These are phyloP conservation scores for Ennomos erosarius DNA, from an alignment of 2,888 invertebrate species.

Conservation along the genomic window DNA sequence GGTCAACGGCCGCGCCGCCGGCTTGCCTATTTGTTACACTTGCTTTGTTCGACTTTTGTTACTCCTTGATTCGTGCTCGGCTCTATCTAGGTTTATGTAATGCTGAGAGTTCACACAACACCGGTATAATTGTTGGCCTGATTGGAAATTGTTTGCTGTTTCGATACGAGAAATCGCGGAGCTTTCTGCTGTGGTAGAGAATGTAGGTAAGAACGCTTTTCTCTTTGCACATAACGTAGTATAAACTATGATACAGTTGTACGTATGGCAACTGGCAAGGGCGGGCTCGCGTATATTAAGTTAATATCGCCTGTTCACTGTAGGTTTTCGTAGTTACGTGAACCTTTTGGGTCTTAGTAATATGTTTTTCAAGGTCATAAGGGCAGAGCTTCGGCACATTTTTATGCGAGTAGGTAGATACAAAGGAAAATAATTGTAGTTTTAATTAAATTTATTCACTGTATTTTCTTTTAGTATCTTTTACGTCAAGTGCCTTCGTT, in stretches of 20 bases:
- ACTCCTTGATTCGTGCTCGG: conserved; percentile 56
- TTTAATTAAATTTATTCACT: background rate
- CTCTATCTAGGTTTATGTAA: conserved; percentile 53
- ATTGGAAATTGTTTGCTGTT: conserved; percentile 23
- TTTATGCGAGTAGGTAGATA: conserved; percentile 5
- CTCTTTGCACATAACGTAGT: conserved; percentile 5
- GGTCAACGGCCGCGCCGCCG: conserved; percentile 64
- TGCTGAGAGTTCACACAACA: conserved; percentile 27
- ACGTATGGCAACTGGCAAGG: too few relatives aligned
- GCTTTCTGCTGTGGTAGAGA: background rate
- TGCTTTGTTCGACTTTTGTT: conserved; percentile 66
- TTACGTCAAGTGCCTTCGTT: background rate
- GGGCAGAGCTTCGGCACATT: too few relatives aligned
- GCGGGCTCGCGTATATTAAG: too few relatives aligned
- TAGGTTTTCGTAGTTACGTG: too few relatives aligned
- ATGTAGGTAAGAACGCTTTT: conserved; percentile 9
- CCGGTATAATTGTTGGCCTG: conserved; percentile 20
- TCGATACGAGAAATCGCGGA: conserved; percentile 20
- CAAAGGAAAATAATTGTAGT: background rate
- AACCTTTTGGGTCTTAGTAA: too few relatives aligned
- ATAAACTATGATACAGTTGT: background rate
- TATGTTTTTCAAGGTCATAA: too few relatives aligned
- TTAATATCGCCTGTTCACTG: too few relatives aligned
- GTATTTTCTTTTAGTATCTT: too few relatives aligned
- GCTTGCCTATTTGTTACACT: conserved; percentile 67